Base-by-base conservation (phyloP, 2,113 vertebrate genomes). In the Dendropsophus ebraccatus region DNA sequence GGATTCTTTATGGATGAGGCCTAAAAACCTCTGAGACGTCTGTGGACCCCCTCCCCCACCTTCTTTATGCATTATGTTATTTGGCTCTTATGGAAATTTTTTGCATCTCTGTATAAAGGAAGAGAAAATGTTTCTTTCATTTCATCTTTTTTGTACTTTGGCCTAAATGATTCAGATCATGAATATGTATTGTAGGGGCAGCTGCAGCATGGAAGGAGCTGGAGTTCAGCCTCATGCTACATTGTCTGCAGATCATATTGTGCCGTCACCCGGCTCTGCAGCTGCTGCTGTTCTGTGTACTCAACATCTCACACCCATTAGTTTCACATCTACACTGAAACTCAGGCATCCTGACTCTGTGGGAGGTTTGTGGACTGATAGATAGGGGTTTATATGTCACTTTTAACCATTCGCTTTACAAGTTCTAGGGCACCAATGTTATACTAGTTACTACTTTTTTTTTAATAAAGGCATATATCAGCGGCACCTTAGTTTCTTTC, bases 181-280 rank as follows among this genome's bases (percentile, higher is more conserved):
- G 77, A 80, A 80, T 80, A 79, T 79, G 50, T 35, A 80, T 80
- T 35, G 21, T 12, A 0, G 45, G 16, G 52, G 50, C 76, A 80
- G 77, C 77, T 80, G 77, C 50, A 35, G 50, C 25, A 16, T 77
- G 41, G 35, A 76, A 49, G 16, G 75, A 14, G 65, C 21, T 21
- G 19, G 37, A 6, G 35, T 13, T n/a, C 4, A 41, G n/a, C 72
- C 0, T 75, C 72, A 25, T 13, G 19, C 73, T 9, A n/a, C 13
- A 69, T 49, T 50, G 73, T 28, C 73, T 47, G 2, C 67, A 19
- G 62, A 69, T 6, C 65, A 69, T n/a, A n/a, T 35, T 35, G 28
- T 35, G 30, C 73, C 25, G 14, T 19, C 23, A 28, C 16, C 74
- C 1, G 67, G 32, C 35, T 37, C 35, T 70, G 67, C 74, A 52